Conservation (phyloP, 1,140 invertebrate species). For the Sycophaga agraensis region DNA sequence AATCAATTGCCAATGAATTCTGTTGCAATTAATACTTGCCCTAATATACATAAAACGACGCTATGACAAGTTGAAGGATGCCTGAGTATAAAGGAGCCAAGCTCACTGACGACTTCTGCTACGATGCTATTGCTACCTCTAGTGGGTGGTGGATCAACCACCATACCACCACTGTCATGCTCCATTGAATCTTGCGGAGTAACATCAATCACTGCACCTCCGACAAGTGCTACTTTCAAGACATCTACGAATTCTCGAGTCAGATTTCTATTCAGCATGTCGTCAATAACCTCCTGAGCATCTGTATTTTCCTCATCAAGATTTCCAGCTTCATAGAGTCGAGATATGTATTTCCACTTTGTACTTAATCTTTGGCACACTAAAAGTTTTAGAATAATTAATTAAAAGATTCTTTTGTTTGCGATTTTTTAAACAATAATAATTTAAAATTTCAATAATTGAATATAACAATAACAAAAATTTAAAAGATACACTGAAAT, state of each 20-base stretch:
- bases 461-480: no score
- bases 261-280: slow-evolving; percentile 83
- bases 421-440: background rate
- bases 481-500: no score
- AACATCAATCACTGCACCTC: slow-evolving; percentile 56
- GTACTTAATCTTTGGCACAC: slow-evolving; percentile 74
- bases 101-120: slow-evolving; percentile 71
- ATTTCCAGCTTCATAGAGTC: slow-evolving; percentile 71
- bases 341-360: slow-evolving; percentile 78
- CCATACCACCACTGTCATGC: slow-evolving; percentile 65
- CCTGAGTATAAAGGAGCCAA: slow-evolving; percentile 68
- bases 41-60: slow-evolving; percentile 65
- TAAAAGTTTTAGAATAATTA: slow-evolving; percentile 40
- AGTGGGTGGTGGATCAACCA: slow-evolving; percentile 61
- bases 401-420: background rate
- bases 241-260: slow-evolving; percentile 86
- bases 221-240: slow-evolving; percentile 68
- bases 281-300: slow-evolving; percentile 84
- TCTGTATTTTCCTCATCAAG: slow-evolving; percentile 79
- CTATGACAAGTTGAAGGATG: slow-evolving; percentile 67
- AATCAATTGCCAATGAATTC: no score
- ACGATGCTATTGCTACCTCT: slow-evolving; percentile 62
- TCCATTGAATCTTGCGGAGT: slow-evolving; percentile 64
- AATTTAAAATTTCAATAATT: no score
- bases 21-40: slow-evolving; percentile 42